These are phyloP conservation scores for Papilio gigon DNA, from an alignment of 2,888 invertebrate species.

Conservation along the genomic window DNA sequence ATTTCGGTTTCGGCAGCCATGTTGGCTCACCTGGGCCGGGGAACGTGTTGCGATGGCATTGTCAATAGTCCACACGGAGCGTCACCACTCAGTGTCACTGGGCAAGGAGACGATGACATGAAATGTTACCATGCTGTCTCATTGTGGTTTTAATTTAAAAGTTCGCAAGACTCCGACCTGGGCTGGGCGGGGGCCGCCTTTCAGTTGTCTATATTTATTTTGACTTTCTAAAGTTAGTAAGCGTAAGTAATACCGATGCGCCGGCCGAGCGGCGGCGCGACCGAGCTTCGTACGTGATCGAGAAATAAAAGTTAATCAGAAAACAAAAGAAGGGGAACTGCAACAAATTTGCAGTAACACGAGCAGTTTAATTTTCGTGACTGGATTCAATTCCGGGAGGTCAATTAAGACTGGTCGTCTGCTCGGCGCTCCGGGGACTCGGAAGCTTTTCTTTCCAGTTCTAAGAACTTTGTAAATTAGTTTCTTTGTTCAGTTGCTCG, in stretches of 20 bases:
- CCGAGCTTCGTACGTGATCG: conserved; percentile 1
- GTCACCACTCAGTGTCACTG: no score
- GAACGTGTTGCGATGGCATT: background rate
- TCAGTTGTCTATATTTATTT: background rate
- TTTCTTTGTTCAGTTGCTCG: conserved; percentile 18
- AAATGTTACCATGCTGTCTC: no score
- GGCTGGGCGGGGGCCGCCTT: no score
- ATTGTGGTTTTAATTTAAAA: background rate
- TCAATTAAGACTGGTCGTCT: conserved; percentile 37
- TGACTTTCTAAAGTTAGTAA: background rate
- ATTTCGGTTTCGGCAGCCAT: background rate
- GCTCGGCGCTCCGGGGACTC: conserved; percentile 21
- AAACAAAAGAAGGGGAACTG: conserved; percentile 20
- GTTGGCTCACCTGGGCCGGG: background rate
- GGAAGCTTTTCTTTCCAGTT: conserved; percentile 32
- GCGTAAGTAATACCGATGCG: background rate
- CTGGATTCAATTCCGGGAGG: conserved; percentile 37
- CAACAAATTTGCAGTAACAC: conserved; percentile 31
- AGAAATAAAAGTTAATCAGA: conserved; percentile 26
- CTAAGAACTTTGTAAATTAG: conserved; percentile 32
- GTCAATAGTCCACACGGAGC: no score
- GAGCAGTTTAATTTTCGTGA: conserved; percentile 36
- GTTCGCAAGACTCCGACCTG: no score
- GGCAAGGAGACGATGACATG: no score
- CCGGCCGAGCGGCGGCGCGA: background rate